phyloP scores from a whole-genome alignment of 2,797 vertebrate species.

The Acipenser oxyrinchus region DNA sequence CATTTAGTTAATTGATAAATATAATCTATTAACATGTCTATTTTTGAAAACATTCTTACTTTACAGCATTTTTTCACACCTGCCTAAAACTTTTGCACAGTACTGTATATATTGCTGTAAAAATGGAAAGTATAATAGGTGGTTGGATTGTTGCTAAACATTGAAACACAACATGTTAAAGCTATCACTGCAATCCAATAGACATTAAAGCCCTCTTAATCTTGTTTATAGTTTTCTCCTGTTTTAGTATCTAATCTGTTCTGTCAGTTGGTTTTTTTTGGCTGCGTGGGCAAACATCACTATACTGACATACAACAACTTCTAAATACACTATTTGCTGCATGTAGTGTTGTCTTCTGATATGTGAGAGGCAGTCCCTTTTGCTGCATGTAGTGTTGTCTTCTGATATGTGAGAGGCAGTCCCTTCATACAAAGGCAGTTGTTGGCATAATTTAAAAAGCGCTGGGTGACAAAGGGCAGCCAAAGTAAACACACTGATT shows the following conservation, averaged over 20 bases:
- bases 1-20: no score
- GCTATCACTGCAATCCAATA: no score
- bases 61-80: no score
- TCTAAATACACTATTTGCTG: conserved; percentile 60
- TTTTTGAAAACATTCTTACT: no score
- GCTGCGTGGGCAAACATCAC: conserved; percentile 56
- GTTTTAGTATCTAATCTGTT: conserved; percentile 49
- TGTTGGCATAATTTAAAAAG: conserved; percentile 34
- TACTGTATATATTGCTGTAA: no score
- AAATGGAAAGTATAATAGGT: no score
- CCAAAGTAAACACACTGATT: conserved; percentile 36
- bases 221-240: conserved; percentile 29
- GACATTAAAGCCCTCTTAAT: neutral
- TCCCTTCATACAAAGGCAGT: conserved; percentile 15
- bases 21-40: no score
- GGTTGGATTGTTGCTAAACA: no score
- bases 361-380: no score
- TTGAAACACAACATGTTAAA: no score
- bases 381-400: conserved; percentile 31
- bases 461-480: conserved; percentile 17
- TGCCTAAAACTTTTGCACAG: no score
- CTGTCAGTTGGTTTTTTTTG: conserved; percentile 65
- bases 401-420: neutral
- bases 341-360: conserved; percentile 18
- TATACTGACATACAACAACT: conserved; percentile 56